phyloP scores from a whole-genome alignment of 2,888 invertebrate genomes.

The Heteromurus nitidus region DNA sequence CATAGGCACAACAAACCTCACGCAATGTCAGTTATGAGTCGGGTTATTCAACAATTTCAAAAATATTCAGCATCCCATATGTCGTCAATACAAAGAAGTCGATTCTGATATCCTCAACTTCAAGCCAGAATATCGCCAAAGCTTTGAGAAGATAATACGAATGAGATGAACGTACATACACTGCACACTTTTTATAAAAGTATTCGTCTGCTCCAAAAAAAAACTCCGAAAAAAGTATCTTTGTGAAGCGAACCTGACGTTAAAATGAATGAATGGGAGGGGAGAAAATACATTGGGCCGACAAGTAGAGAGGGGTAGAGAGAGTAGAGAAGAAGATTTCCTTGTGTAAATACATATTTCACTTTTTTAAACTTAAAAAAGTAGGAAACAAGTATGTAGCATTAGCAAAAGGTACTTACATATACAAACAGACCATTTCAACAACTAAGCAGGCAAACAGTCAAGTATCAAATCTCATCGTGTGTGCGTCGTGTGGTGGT shows the following conservation, averaged over 20 bases:
- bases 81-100: too few relatives aligned
- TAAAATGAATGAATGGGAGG: not conserved
- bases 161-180: constrained; percentile 21
- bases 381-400: constrained; percentile 13
- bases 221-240: not conserved
- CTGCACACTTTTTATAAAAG: too few relatives aligned
- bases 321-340: constrained; percentile 17
- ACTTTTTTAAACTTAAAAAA: constrained; percentile 27
- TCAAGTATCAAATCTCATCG: not conserved
- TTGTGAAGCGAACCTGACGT: not conserved
- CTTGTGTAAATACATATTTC: constrained; percentile 34
- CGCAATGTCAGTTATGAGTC: too few relatives aligned
- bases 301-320: not conserved
- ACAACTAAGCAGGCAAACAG: not conserved
- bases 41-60: too few relatives aligned
- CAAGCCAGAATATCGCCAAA: too few relatives aligned
- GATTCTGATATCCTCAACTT: too few relatives aligned
- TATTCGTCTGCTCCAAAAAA: too few relatives aligned
- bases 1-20: not conserved
- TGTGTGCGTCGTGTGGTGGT: too few relatives aligned
- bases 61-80: too few relatives aligned
- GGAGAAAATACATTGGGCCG: not conserved
- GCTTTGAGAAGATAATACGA: too few relatives aligned
- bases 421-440: too few relatives aligned
- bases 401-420: constrained; percentile 14